Conservation (phyloP, 2,113 vertebrate species). For the Cyphomyrus plagiostoma region DNA sequence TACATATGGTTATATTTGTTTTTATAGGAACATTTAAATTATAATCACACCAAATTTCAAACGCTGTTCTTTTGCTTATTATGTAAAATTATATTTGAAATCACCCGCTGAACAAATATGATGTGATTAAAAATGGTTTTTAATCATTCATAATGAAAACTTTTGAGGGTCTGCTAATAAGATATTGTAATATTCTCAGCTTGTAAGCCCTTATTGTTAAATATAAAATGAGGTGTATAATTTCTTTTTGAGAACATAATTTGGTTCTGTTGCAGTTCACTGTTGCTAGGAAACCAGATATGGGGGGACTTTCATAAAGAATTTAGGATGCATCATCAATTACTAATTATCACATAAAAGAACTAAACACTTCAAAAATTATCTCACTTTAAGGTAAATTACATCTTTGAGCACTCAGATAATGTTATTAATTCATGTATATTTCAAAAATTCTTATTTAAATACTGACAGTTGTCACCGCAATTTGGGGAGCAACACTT, state of each 20-base stretch:
- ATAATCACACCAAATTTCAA: not conserved
- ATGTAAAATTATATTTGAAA: not conserved
- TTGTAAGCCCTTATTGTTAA: conserved; percentile 21
- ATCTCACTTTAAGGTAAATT: conserved; percentile 3
- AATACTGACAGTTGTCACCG: not conserved
- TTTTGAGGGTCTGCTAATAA: not conserved
- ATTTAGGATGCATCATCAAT: conserved; percentile 60
- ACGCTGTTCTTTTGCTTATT: not conserved
- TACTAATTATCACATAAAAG: conserved; percentile 45
- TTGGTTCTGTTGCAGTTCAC: conserved; percentile 46
- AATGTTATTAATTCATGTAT: not conserved
- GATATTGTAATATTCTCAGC: conserved; percentile 8
- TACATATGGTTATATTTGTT: not conserved
- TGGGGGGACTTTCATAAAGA: conserved; percentile 54
- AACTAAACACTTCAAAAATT: conserved; percentile 16
- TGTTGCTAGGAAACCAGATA: conserved; percentile 69
- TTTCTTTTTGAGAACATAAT: conserved; percentile 36
- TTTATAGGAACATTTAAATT: not conserved
- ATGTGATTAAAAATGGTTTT: conserved; percentile 4
- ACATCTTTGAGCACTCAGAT: not conserved
- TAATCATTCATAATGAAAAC: not conserved
- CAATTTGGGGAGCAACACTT: not conserved
- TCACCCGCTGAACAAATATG: not conserved
- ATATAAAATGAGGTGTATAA: conserved; percentile 42
- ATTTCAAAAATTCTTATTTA: not conserved